Evolutionary conservation across 2,888 invertebrate species (phyloP).

Genomic region (Dromius quadrimaculatus): DNA sequence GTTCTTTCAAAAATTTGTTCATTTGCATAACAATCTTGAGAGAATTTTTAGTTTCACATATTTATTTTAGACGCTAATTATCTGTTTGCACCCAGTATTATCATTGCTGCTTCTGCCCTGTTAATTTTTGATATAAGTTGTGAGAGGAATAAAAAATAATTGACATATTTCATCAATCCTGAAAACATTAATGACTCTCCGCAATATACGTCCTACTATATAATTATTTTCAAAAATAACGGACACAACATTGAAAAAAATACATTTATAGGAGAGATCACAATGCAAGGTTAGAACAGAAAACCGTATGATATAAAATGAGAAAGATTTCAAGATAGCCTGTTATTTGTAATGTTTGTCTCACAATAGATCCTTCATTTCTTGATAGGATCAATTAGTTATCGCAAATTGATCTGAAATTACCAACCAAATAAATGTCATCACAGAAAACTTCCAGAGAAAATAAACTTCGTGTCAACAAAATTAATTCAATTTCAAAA

Average conservation of each 20-base stretch:
- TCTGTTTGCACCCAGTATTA: too few relatives aligned
- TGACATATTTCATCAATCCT: too few relatives aligned
- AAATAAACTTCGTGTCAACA: too few relatives aligned
- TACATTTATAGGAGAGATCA: conserved; percentile 8
- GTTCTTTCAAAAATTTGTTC: conserved; percentile 39
- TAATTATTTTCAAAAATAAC: conserved; percentile 14
- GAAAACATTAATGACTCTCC: too few relatives aligned
- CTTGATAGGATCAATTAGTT: neutral
- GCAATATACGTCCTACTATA: conserved; percentile 6
- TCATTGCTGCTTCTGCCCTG: too few relatives aligned
- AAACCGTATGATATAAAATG: conserved; percentile 4
- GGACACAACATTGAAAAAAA: conserved; percentile 11
- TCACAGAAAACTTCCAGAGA: too few relatives aligned
- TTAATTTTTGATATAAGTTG: too few relatives aligned
- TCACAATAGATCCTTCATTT: conserved; percentile 19
- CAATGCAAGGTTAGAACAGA: conserved; percentile 21
- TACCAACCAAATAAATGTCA: too few relatives aligned
- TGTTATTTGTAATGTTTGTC: conserved; percentile 24
- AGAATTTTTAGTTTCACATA: too few relatives aligned
- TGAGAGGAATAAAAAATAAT: too few relatives aligned
- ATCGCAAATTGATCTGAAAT: too few relatives aligned
- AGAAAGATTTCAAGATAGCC: conserved; percentile 5
- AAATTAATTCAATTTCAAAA: too few relatives aligned
- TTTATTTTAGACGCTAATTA: neutral
- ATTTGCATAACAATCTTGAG: conserved; percentile 37